Base-by-base conservation (phyloP, 2,113 vertebrate genomes). In the Scatophagus argus region DNA sequence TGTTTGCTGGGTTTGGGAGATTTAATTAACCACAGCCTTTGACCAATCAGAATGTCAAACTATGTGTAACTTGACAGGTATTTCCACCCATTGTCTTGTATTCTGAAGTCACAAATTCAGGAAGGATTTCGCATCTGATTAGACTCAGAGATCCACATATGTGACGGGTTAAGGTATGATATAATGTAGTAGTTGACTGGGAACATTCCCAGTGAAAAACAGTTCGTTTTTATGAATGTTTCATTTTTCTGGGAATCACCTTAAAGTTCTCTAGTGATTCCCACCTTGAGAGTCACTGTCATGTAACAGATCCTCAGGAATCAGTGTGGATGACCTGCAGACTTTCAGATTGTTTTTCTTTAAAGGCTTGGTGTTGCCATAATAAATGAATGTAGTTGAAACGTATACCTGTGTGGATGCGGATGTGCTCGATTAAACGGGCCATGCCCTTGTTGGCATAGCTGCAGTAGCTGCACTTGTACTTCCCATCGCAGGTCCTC, bases 371-470 rank as follows among this genome's bases (percentile, higher is more conserved):
- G 29, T 19, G 36, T 59, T 17, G 11, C n/a, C 10, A 29, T 7
- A n/a, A 17, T 46, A 19, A 21, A 23, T 7, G 13, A n/a, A 31
- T 44, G 34, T 13, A 49, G 23, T 17, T 19, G 11, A 5, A 51
- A 58, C 2, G 69, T 86, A 77, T 27, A 99, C 98, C 98, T 95
- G 98, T 99, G 81, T 99, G 98, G 52, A 98, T 99, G 78, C 98
- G 94, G 80, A 98, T 99, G 65, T 99, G 98, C 66, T 99, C 98
- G 46, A 98, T 98, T 16, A 99, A 94, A 68, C 98, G 95, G 14
- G 98, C 96, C 46, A 97, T 99, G 73, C 98, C 98, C 88, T 98
- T 99, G 94, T 97, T 99, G 88, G 97, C 96, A 12, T 99, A 99
- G 91, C 95, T 99, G 92, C 98, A 99, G 89, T 98, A 99, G 13